Base-by-base conservation (phyloP, 2,797 vertebrate genomes). In the Poeciliopsis infans region DNA sequence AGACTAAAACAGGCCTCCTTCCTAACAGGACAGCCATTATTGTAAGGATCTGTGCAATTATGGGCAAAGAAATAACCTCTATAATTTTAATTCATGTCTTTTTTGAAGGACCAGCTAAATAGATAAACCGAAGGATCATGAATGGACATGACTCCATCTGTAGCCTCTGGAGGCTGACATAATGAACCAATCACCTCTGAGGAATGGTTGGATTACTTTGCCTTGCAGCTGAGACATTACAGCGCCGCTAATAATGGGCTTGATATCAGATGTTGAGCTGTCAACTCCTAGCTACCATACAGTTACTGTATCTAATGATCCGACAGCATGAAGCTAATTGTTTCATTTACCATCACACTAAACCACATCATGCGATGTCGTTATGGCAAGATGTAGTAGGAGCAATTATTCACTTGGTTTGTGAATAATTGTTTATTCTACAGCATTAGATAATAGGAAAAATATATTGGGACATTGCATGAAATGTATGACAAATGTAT, bases 31-130 rank as follows among this genome's bases (percentile, higher is more conserved):
- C 79, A 57, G 75, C 83, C 76, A 88, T 87, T 79, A 84, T 1
- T 47, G 77, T 82, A 88, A 91, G 85, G 31, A 81, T 84, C 77
- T 36, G 33, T 1, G 49, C 82, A 88, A 90, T 87, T 90, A 90
- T 64, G 2, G 5, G 59, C 68, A 74, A 79, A 79, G 53, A 79
- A 85, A 81, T 46, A 51, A 68, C 75, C 85, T 66, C 68, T 57
- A 20, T 15, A 20, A 46, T 64, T 18, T 31, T 81, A 74, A 72
- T 83, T 55, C 82, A 68, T 16, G 76, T 87, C 64, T 80, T 81
- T 80, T 79, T 72, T 23, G 55, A 4, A 11, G 7, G 70, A 73
- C 77, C 55, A 4, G 69, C 72, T 90, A 80, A 81, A 77, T 80
- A 79, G 81, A 86, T 53, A 72, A 80, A 51, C 69, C 77, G 69